A percentile compares a stretch with the other conserved stretches of the same genome.
Conservation (phyloP, 2,113 vertebrate species). For the Anhinga anhinga region DNA sequence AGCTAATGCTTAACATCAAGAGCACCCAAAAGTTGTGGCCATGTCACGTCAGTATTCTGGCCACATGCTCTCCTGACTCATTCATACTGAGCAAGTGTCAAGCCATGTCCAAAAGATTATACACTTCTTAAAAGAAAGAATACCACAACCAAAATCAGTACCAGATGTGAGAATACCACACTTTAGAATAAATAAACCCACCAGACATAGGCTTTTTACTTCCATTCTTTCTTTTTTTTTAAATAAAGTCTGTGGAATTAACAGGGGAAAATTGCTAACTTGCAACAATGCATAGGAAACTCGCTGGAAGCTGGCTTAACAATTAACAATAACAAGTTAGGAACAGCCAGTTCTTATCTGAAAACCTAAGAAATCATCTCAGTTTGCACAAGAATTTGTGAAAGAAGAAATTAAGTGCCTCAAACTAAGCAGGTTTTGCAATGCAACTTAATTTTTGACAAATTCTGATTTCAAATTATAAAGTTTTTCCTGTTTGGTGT, state of each 20-base stretch:
- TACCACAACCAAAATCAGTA: conserved; percentile 30
- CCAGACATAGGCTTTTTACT: not conserved
- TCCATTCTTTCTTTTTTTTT: not conserved
- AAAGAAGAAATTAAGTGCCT: not conserved
- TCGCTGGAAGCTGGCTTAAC: not conserved
- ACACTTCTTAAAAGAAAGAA: conserved; percentile 31
- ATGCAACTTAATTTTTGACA: not conserved
- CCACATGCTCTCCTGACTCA: conserved; percentile 7
- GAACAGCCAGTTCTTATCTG: not conserved
- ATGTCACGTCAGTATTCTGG: conserved; percentile 7
- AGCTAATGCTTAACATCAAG: conserved; percentile 7
- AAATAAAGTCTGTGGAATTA: conserved; percentile 2
- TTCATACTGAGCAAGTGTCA: conserved; percentile 42
- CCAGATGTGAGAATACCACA: conserved; percentile 18
- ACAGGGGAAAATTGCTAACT: not conserved
- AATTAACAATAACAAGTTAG: not conserved
- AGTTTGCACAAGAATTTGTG: not conserved
- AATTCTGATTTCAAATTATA: not conserved
- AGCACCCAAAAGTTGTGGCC: not conserved
- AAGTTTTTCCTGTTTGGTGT: not conserved
- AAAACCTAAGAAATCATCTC: not conserved
- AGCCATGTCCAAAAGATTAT: conserved; percentile 29
- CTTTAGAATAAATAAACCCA: conserved; percentile 28
- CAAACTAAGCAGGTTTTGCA: not conserved
- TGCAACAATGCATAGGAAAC: not conserved